A percentile compares a stretch with the other conserved stretches of the same genome.
phyloP scores from a whole-genome alignment of 1,140 invertebrate species.

The Apis dorsata region DNA sequence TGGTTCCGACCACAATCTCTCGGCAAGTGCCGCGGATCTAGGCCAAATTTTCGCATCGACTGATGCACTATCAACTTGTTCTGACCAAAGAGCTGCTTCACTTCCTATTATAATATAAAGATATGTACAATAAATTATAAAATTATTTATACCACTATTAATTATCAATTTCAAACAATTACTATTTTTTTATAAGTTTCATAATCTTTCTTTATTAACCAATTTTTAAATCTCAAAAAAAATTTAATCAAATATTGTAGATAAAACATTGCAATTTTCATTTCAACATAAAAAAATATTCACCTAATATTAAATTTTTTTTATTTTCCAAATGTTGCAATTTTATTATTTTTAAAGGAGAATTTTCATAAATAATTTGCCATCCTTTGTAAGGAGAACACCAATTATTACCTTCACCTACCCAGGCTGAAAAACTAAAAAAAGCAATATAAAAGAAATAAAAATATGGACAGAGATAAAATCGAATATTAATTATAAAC shows the following conservation, averaged over 20 bases:
- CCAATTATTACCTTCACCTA: conserved; percentile 88
- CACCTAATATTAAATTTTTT: conserved; percentile 81
- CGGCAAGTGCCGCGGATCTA: conserved; percentile 88
- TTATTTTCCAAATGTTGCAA: conserved; percentile 75
- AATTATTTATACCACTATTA: no score
- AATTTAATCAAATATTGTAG: neutral
- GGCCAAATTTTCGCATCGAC: conserved; percentile 89
- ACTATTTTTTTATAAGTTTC: no score
- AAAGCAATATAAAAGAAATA: conserved; percentile 30
- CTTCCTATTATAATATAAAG: conserved; percentile 81
- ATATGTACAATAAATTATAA: neutral
- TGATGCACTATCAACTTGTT: conserved; percentile 85
- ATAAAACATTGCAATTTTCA: conserved; percentile 29
- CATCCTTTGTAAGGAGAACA: conserved; percentile 93
- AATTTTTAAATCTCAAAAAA: neutral
- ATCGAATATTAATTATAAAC: neutral
- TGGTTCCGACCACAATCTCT: conserved; percentile 89
- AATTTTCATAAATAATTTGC: conserved; percentile 92
- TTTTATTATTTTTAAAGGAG: conserved; percentile 81
- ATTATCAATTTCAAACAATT: no score
- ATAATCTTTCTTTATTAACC: neutral
- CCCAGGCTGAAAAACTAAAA: conserved; percentile 81
- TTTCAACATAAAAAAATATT: neutral
- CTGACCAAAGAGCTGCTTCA: conserved; percentile 90
- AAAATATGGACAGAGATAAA: neutral